Evolutionary conservation across 2,113 vertebrate species (phyloP).

Genomic region (Xiphophorus couchianus): DNA sequence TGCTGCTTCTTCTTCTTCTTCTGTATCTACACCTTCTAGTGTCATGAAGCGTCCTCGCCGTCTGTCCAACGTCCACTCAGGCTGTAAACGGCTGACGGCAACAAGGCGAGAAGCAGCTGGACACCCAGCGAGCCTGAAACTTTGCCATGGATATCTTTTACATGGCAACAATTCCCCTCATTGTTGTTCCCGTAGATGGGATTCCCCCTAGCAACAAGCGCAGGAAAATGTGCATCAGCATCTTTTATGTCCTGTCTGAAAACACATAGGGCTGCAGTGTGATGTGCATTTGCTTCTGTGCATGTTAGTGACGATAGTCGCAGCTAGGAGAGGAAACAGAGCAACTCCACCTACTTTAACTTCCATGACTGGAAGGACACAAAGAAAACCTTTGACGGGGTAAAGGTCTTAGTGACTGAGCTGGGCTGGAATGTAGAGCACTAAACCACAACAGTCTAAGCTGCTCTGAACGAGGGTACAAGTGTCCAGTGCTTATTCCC

Average conservation of each 20-base stretch:
- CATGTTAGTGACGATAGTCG: not conserved
- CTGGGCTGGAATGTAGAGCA: slow-evolving; percentile 68
- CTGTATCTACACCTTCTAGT: slow-evolving; percentile 1
- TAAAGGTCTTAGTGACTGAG: slow-evolving; percentile 66
- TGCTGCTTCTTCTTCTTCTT: slow-evolving; percentile 14
- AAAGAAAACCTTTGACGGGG: slow-evolving; percentile 74
- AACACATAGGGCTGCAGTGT: slow-evolving; percentile 20
- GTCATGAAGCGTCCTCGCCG: slow-evolving; percentile 16
- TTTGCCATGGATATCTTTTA: slow-evolving; percentile 72
- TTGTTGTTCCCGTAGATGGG: slow-evolving; percentile 49
- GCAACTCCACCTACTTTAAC: slow-evolving; percentile 40
- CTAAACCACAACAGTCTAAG: slow-evolving; percentile 57
- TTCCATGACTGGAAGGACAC: slow-evolving; percentile 57
- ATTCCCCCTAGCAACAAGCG: slow-evolving; percentile 51
- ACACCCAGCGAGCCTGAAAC: slow-evolving; percentile 22
- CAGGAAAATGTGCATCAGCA: slow-evolving; percentile 66
- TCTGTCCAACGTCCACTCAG: slow-evolving; percentile 35
- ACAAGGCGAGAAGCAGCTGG: slow-evolving; percentile 51
- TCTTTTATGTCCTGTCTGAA: slow-evolving; percentile 17
- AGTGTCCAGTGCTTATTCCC: slow-evolving; percentile 3
- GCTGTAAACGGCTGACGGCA: not conserved
- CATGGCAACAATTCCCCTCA: slow-evolving; percentile 60
- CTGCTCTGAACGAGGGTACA: slow-evolving; percentile 44
- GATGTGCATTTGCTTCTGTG: not conserved
- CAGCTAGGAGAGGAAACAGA: not conserved